Base-by-base conservation (phyloP, 2,113 vertebrate species). In the Galemys pyrenaicus region DNA sequence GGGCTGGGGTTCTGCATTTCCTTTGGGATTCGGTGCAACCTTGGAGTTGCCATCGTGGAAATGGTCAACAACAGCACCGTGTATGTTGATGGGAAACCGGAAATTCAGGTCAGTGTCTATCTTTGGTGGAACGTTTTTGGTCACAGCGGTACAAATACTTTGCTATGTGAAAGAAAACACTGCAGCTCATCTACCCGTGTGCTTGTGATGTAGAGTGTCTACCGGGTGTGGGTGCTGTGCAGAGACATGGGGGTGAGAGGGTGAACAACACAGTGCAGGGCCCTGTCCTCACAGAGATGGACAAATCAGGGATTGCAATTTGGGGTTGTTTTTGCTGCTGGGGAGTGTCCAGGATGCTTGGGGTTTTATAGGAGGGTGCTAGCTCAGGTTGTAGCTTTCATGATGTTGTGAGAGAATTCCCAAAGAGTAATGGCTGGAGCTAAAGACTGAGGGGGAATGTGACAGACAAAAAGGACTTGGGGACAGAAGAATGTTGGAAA, bases 1-100 rank as follows among this genome's bases (percentile, higher is more conserved):
- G 99, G 99, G 3, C 98, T 99, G 96, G 99, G 99, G n/a, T 99
- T 99, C 96, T 99, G 99, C 98, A 99, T 99, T 97, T 99, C 99
- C 51, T 99, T 99, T 1, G 99, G 99, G 81, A 99, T 99, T 96
- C 98, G 99, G 15, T 99, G 99, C 96, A 99, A 99, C 96, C 98
- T 99, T 37, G 99, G 99, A 0, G 99, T 99, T 71, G 99, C 99
- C 97, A 99, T 99, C 0, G 99, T 99, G 89, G 99, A 99, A 97
- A 99, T 99, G 99, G 99, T 99, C 95, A 99, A 99, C 98, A 99
- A 99, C 82, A 99, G 97, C 98, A 99, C 99, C 0, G 95, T 99
- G 44, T 99, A 99, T 35, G 97, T 99, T 5, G 98, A 99, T 3
- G 99, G 99, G 37, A 99, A 99, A 73, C 98, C 99, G 0, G 99